Base-by-base conservation (phyloP, 2,797 vertebrate genomes). In the Cryptoprocta ferox region DNA sequence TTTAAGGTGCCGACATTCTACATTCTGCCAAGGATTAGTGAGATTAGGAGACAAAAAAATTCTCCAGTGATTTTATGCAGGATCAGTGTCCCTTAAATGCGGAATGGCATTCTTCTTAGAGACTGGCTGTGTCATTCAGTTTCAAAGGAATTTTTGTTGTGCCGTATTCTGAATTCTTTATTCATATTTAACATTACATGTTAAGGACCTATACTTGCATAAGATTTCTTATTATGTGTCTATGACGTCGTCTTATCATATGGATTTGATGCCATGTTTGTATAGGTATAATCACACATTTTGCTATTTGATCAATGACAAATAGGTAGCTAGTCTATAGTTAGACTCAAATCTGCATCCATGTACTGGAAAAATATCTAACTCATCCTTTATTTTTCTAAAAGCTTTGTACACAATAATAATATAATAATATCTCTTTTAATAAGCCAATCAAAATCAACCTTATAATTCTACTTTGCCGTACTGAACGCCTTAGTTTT, bases 1-100 rank as follows among this genome's bases (percentile, higher is more conserved):
- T 97, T 96, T 96, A 83, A 95, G 93, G 95, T 95, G 85, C 28
- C 61, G 11, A 0, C 4, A 88, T 96, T 91, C 68, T 89, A 94
- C 91, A 18, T 66, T 80, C 6, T 91, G 45, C 79, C 48, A 32
- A 18, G 75, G 37, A 39, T 90, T 83, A 71, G 7, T 91, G 84
- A 86, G 78, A 81, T 88, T 76, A 97, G 11, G 32, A 96, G 68
- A 66, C 61, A 32, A 19, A 76, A 42, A 24, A 78, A 91, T 26
- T 15, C 48, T 83, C 9, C 42, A 16, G 4, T n/a, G 56, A 91
- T 14, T 39, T 92, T 87, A 21, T 48, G 61, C 50, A 48, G 48
- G 76, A 39, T 90, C 86, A 0, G 21, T 75, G 18, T 30, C 0
- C 0, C 21, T 78, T 61, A 82, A 89, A 48, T 24, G 53, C 53